Percentiles rank a stretch among this genome's conserved stretches.
Evolutionary conservation across 1,140 invertebrate species (phyloP).

Genomic region (Triops longicaudatus): DNA sequence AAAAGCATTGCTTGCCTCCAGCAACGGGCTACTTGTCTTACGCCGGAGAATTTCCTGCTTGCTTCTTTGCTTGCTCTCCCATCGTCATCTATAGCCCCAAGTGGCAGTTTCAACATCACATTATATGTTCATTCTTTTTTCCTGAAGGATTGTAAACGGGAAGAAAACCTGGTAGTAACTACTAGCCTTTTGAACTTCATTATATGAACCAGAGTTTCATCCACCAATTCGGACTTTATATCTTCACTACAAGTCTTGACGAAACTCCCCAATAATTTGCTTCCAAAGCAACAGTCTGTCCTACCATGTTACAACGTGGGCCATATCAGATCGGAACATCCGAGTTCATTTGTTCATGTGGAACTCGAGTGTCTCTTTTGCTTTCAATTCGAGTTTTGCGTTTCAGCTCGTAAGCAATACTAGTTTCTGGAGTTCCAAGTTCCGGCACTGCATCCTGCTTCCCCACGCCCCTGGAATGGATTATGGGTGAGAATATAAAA

Average conservation of each 20-base stretch:
- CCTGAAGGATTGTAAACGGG: too few species aligned
- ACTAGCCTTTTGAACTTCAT: too few species aligned
- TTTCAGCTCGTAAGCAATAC: neutral
- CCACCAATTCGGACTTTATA: too few species aligned
- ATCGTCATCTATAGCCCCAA: neutral
- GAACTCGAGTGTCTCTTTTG: neutral
- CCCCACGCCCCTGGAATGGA: conserved; percentile 8
- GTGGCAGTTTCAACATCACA: neutral
- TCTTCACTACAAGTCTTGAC: too few species aligned
- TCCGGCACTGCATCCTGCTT: conserved; percentile 4
- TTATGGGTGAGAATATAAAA: conserved; percentile 4
- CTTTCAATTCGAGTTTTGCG: neutral
- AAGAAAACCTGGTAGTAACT: too few species aligned
- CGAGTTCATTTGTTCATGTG: too few species aligned
- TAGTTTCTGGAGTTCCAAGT: conserved; percentile 3
- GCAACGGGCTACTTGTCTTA: neutral
- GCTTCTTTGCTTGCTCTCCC: neutral
- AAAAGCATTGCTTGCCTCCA: neutral
- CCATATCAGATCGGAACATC: too few species aligned
- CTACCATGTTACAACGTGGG: too few species aligned
- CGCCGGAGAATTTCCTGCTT: conserved; percentile 10
- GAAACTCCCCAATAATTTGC: too few species aligned
- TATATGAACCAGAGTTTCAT: too few species aligned
- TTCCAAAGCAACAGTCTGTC: too few species aligned
- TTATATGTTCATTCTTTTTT: too few species aligned